A percentile compares a stretch with the other conserved stretches of the same genome.
These are phyloP conservation scores for Triplophysa tibetana DNA, from an alignment of 2,113 vertebrate species.

Conservation along the genomic window DNA sequence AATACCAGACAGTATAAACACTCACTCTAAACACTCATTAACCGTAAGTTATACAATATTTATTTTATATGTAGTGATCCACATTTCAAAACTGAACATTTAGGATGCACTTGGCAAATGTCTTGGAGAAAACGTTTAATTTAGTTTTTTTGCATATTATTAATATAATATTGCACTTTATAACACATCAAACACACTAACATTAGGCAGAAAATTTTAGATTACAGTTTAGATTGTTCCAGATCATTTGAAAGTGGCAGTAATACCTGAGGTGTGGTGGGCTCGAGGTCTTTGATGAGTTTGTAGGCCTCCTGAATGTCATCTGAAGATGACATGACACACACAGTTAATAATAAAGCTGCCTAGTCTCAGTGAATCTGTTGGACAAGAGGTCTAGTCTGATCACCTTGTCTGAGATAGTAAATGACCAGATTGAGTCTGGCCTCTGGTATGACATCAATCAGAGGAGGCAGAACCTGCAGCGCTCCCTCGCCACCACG, in stretches of 20 bases:
- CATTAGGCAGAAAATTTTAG: too few relatives aligned
- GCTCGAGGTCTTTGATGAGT: conserved; percentile 92
- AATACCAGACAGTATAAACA: conserved; percentile 3
- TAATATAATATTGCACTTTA: too few relatives aligned
- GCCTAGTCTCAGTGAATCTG: not conserved
- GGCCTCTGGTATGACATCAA: conserved; percentile 96
- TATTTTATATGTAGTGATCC: too few relatives aligned
- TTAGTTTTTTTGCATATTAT: too few relatives aligned
- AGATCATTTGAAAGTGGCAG: not conserved
- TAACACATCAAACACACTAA: too few relatives aligned
- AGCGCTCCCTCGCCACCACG: conserved; percentile 91
- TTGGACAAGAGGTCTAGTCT: not conserved
- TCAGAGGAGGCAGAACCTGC: conserved; percentile 91
- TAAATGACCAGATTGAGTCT: conserved; percentile 97
- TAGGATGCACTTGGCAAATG: too few relatives aligned
- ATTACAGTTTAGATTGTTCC: too few relatives aligned
- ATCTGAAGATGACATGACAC: conserved; percentile 74
- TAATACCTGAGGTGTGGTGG: conserved; percentile 88
- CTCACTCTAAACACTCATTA: not conserved
- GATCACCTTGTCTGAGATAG: conserved; percentile 87
- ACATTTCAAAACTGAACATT: too few relatives aligned
- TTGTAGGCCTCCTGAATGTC: conserved; percentile 94
- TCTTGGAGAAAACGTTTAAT: too few relatives aligned
- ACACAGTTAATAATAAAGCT: conserved; percentile 26
- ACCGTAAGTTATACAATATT: too few relatives aligned